Conservation (phyloP, 92 coral and sea anemone species). For the Pocillopora grandis region DNA sequence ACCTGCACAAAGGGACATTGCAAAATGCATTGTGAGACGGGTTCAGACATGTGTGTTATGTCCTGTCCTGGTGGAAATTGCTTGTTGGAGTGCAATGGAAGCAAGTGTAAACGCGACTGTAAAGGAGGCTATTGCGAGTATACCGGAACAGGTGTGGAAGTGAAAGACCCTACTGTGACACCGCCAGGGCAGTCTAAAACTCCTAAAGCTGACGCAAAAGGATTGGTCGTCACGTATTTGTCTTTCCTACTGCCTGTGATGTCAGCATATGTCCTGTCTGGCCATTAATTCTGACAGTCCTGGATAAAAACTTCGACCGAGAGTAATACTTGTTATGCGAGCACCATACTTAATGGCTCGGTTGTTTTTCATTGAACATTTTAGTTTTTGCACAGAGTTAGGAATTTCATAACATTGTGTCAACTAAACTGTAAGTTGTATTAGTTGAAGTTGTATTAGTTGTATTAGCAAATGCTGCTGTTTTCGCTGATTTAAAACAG, state of each 20-base stretch:
- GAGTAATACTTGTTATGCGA: not conserved
- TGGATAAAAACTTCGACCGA: not conserved
- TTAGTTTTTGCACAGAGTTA: too few species aligned
- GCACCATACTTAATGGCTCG: not conserved
- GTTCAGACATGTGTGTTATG: conserved; percentile 49
- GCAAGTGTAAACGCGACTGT: conserved; percentile 40
- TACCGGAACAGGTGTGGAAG: conserved; percentile 38
- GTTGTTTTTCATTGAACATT: too few species aligned
- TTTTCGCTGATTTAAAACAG: too few species aligned
- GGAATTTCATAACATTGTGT: too few species aligned
- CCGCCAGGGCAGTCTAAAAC: not conserved
- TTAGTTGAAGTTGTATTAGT: too few species aligned
- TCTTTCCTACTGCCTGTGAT: conserved; percentile 13
- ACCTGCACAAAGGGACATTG: conserved; percentile 57
- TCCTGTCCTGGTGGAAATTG: conserved; percentile 57
- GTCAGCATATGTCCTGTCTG: not conserved
- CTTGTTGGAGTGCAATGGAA: conserved; percentile 53
- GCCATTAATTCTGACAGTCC: not conserved
- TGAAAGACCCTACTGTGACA: not conserved
- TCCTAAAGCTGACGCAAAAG: not conserved
- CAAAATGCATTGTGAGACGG: conserved; percentile 46
- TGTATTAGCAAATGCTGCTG: too few species aligned
- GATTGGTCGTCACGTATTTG: not conserved
- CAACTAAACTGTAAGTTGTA: too few species aligned
- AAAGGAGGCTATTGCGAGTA: conserved; percentile 19